A percentile compares a stretch with the other conserved stretches of the same genome.
phyloP scores from a whole-genome alignment of 1,140 invertebrate genomes.

The Steinernema feltiae region DNA sequence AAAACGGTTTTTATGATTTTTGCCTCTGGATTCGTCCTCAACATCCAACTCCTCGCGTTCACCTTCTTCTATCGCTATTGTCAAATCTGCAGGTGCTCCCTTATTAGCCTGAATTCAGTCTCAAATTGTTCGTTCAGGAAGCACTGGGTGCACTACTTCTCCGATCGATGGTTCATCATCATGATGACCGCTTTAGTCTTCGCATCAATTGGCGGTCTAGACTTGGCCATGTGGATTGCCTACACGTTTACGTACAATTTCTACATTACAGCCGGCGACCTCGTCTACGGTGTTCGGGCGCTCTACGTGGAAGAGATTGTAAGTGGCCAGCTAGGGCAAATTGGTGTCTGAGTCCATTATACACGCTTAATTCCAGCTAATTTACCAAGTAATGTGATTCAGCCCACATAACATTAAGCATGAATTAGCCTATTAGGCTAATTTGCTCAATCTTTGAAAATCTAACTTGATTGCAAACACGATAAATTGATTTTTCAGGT shows the following conservation, averaged over 20 bases:
- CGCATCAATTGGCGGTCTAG: not conserved
- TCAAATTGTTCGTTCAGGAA: not conserved
- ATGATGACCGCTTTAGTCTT: not conserved
- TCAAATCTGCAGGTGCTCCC: not conserved
- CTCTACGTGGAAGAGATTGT: not conserved
- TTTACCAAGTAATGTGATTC: not conserved
- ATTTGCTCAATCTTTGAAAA: not conserved
- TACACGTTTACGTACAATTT: not conserved
- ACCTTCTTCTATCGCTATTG: not conserved
- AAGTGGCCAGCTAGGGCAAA: not conserved
- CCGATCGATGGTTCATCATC: not conserved
- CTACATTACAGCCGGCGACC: not conserved
- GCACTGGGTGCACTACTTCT: not conserved
- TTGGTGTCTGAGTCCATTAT: not conserved
- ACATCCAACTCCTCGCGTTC: not conserved
- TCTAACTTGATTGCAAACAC: not conserved
- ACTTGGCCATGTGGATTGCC: not conserved
- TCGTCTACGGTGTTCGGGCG: not conserved
- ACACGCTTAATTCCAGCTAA: not conserved
- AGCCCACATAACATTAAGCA: no score
- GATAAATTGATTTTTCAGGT: not conserved
- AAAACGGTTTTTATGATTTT: not conserved
- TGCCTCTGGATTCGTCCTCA: not conserved
- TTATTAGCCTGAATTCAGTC: not conserved
- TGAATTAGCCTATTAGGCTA: not conserved